Evolutionary conservation across 2,888 invertebrate species (phyloP), one percentile per base, ranked within the genome.

Genomic region (Dendrolimus houi): DNA sequence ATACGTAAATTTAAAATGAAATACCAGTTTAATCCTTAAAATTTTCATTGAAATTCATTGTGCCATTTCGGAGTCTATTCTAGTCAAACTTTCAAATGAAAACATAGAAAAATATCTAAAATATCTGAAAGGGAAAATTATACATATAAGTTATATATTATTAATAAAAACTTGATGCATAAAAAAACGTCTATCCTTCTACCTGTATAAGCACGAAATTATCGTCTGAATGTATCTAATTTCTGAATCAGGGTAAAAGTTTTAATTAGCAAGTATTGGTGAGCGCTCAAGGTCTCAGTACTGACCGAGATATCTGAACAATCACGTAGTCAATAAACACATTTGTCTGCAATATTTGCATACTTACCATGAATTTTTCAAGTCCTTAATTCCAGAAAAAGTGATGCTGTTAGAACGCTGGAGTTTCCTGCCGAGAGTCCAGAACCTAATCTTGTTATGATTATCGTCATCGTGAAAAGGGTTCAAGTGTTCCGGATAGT

Each of bases 401-500:
- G 88, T 92, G 74, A 94, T 94, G 76, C 94, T 94, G 74, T 92
- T 93, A 7, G 92, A 91, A 60, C 92, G 83, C 59, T 72, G 81
- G 54, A 92, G 84, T 69, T 91, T 92, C 65, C 84, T 86, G 54
- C 92, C 91, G 41, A 92, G 81, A 17, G 92, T 92, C 93, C 93
- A 93, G 77, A 93, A 93, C 57, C 92, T 79, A 62, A 93, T 87
- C 70, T 92, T 92, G 71, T 92, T 93, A 72, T 93, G 93, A 75
- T 93, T 92, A 64, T 93, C 92, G 57, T 93, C 94, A 68, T 95
- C 95, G 64, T 92, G 92, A 79, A 95, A 95, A 29, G 95, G 95
- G 83, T 95, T 95, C 63, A 95, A 87, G 77, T 95, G 94, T 73
- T 95, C 95, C 54, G 95, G 95, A 79, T 95, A 95, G 78, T 95